Percentiles rank a stretch among this genome's conserved stretches.
phyloP scores from a whole-genome alignment of 2,113 vertebrate genomes.

The Otocyon megalotis region DNA sequence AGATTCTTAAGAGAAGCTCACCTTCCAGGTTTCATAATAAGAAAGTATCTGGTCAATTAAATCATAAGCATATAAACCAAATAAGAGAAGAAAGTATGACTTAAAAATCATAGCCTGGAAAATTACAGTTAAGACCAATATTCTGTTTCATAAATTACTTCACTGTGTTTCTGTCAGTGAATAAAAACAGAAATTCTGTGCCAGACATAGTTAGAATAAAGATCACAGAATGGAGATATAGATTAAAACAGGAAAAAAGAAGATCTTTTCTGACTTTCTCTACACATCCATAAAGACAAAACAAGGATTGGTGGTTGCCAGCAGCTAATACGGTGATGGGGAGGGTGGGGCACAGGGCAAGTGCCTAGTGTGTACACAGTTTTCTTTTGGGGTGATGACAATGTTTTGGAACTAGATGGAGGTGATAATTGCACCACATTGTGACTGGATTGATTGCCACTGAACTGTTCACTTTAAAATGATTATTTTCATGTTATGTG shows the following conservation, averaged over 20 bases:
- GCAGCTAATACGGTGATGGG: neutral
- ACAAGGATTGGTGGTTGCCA: neutral
- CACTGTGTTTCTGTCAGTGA: neutral
- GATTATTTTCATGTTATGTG: neutral
- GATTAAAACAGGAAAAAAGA: neutral
- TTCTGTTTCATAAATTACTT: slow-evolving; percentile 26
- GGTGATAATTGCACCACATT: neutral
- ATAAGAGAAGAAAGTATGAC: neutral
- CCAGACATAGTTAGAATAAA: neutral
- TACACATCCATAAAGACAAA: neutral
- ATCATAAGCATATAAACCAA: neutral
- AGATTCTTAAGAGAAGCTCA: neutral
- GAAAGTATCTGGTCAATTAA: slow-evolving; percentile 52
- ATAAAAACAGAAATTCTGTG: slow-evolving; percentile 40
- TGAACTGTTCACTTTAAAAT: neutral
- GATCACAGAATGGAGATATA: neutral
- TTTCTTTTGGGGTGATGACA: neutral
- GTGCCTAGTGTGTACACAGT: neutral
- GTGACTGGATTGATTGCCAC: neutral
- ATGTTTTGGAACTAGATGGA: neutral
- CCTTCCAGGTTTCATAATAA: slow-evolving; percentile 1
- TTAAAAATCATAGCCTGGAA: neutral
- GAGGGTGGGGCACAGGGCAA: no score
- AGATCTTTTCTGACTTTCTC: neutral
- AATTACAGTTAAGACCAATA: neutral